Evolutionary conservation across 2,797 vertebrate genomes (phyloP).

Genomic region (Prunella strophiata): DNA sequence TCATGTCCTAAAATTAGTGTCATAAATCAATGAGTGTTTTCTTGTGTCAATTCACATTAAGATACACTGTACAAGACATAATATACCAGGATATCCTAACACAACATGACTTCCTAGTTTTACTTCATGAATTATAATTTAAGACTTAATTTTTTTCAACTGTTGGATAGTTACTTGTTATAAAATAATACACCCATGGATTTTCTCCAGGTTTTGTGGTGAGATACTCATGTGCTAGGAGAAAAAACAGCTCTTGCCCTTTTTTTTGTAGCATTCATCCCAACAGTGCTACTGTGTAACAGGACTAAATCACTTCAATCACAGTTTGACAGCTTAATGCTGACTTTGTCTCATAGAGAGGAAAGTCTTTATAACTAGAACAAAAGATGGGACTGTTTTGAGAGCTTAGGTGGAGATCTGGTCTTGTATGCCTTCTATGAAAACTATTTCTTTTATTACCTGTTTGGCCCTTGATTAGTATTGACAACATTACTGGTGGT

Average conservation of each 20-base stretch:
- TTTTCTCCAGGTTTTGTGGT: background rate
- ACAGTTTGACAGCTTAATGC: background rate
- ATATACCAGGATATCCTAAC: slow-evolving; percentile 57
- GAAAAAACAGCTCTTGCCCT: background rate
- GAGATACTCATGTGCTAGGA: background rate
- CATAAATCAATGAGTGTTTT: slow-evolving; percentile 73
- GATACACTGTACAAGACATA: slow-evolving; percentile 54
- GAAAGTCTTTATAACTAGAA: background rate
- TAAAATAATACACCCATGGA: background rate
- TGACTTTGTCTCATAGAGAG: background rate
- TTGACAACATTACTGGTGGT: background rate
- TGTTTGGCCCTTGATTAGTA: background rate
- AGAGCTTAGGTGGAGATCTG: background rate
- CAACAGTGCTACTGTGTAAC: background rate
- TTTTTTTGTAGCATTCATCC: background rate
- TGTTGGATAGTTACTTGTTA: background rate
- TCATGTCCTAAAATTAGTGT: slow-evolving; percentile 69
- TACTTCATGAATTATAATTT: slow-evolving; percentile 58
- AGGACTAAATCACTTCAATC: background rate
- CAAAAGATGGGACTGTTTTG: background rate
- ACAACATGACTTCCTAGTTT: slow-evolving; percentile 59
- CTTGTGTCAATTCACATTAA: slow-evolving; percentile 75
- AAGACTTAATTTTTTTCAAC: background rate
- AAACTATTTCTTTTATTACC: background rate
- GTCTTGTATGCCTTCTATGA: background rate